These are phyloP conservation scores for Agrochola lychnidis DNA, from an alignment of 2,888 invertebrate genomes.

Conservation along the genomic window DNA sequence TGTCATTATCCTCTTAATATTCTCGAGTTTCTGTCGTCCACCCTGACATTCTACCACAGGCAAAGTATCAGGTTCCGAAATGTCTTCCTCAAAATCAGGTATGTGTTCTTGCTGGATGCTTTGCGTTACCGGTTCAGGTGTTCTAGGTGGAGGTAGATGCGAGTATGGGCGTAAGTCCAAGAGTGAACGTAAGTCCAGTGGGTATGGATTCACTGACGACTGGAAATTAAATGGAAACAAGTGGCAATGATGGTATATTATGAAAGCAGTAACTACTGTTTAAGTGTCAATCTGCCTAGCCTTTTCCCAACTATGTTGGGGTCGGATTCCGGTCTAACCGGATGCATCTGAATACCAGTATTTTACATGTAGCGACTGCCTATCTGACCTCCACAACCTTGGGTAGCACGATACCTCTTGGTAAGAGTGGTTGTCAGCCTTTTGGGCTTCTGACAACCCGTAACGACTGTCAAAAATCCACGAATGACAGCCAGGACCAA, in stretches of 20 bases:
- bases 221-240: conserved; percentile 18
- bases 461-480: too few relatives aligned
- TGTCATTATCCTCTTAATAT: not conserved
- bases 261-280: not conserved
- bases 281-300: too few relatives aligned
- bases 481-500: too few relatives aligned
- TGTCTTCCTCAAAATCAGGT: not conserved
- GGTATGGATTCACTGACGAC: not conserved
- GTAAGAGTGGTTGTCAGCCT: too few relatives aligned
- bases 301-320: too few relatives aligned
- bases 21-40: not conserved
- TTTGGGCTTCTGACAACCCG: too few relatives aligned
- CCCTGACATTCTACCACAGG: not conserved
- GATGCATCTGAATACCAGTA: too few relatives aligned
- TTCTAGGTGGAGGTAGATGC: not conserved
- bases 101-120: not conserved
- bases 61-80: not conserved
- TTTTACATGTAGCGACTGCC: too few relatives aligned
- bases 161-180: not conserved
- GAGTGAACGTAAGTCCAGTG: not conserved
- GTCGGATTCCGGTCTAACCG: too few relatives aligned
- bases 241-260: not conserved
- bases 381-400: too few relatives aligned
- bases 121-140: conserved; percentile 9
- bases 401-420: too few relatives aligned